A percentile compares a stretch with the other conserved stretches of the same genome.
Evolutionary conservation across 2,888 invertebrate species (phyloP).

Genomic region (Masnerella sp.): DNA sequence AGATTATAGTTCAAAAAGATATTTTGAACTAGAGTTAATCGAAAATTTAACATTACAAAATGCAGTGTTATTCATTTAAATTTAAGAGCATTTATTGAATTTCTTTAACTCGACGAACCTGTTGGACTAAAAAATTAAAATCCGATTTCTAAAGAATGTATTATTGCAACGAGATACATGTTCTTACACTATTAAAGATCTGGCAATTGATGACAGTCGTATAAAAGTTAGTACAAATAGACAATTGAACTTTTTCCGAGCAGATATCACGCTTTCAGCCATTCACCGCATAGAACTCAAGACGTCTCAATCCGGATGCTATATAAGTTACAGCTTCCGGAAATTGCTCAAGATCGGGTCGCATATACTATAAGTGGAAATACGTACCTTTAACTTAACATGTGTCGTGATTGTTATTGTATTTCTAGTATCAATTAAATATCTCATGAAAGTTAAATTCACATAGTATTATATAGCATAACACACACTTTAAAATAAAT

Average conservation of each 20-base stretch:
- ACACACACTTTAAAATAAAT: neutral
- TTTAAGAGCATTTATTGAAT: too few species aligned
- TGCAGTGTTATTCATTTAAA: too few species aligned
- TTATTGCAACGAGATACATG: too few species aligned
- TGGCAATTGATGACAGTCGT: constrained; percentile 31
- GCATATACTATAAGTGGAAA: constrained; percentile 12
- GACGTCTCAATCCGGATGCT: constrained; percentile 25
- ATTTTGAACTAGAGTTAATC: too few species aligned
- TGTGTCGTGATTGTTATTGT: constrained; percentile 9
- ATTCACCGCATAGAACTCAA: constrained; percentile 28
- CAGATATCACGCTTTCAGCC: constrained; percentile 21
- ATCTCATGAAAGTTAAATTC: neutral
- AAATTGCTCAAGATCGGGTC: constrained; percentile 28
- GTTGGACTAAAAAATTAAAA: neutral
- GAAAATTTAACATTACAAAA: too few species aligned
- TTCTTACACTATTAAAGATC: constrained; percentile 25
- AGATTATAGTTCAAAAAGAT: too few species aligned
- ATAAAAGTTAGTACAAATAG: constrained; percentile 39
- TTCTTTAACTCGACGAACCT: too few species aligned
- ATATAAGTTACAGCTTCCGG: constrained; percentile 39
- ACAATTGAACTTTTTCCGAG: constrained; percentile 32
- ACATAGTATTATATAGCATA: too few species aligned
- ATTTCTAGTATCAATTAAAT: neutral
- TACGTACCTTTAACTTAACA: constrained; percentile 7
- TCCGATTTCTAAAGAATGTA: neutral